Evolutionary conservation across 2,888 invertebrate species (phyloP).

Genomic region (Polymixis flavicincta): DNA sequence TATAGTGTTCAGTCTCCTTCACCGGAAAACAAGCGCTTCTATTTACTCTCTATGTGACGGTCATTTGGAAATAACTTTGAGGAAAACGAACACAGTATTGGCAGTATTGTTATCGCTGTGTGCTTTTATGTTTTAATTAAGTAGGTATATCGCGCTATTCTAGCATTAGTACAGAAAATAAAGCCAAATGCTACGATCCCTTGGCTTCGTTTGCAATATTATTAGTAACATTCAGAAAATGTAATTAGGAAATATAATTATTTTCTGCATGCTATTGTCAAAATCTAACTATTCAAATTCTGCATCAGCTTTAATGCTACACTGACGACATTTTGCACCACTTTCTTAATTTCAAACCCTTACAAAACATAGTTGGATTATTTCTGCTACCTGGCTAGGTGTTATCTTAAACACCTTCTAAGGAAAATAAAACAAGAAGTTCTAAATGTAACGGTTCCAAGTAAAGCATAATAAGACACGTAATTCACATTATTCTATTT

Average conservation of each 20-base stretch:
- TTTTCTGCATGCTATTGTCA: background rate
- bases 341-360: background rate
- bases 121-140: background rate
- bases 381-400: background rate
- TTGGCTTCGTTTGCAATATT: background rate
- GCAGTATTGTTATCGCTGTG: background rate
- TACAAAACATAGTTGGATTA: constrained; percentile 13
- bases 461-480: constrained; percentile 29
- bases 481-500: constrained; percentile 37
- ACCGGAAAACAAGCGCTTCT: constrained; percentile 18
- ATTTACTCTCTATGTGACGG: background rate
- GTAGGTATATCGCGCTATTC: background rate
- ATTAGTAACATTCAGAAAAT: background rate
- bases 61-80: constrained; percentile 34
- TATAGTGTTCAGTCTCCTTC: background rate
- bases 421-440: constrained; percentile 24
- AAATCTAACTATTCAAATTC: background rate
- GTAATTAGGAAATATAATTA: background rate
- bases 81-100: constrained; percentile 22
- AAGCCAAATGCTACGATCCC: background rate
- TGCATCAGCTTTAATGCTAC: background rate
- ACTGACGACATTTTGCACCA: background rate
- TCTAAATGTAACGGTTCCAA: constrained; percentile 10
- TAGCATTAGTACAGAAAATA: background rate
- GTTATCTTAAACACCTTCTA: constrained; percentile 10